phyloP scores from a whole-genome alignment of 37 sponge, comb jelly and placozoan genomes.

The Cladorhizidae sp. region DNA sequence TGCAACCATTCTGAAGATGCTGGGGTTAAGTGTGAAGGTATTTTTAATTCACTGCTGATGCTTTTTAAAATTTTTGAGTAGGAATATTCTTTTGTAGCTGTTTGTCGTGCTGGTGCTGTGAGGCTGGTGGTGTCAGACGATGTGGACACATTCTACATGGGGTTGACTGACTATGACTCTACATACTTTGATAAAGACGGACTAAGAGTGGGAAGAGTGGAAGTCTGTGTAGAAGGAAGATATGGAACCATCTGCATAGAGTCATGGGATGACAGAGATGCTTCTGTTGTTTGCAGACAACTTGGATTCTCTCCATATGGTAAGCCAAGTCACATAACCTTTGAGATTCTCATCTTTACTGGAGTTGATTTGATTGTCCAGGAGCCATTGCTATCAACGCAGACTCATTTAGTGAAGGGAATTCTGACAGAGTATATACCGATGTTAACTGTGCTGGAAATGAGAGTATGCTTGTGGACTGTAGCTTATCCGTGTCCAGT shows the following conservation, averaged over 20 bases:
- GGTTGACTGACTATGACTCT: constrained; percentile 12
- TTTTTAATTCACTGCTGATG: background rate
- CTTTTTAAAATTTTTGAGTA: background rate
- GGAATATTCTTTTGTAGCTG: constrained; percentile 15
- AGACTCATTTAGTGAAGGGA: constrained; percentile 18
- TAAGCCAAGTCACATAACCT: background rate
- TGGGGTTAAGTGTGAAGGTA: constrained; percentile 38
- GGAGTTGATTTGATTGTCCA: background rate
- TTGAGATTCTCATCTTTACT: too few relatives aligned
- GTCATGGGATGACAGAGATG: constrained; percentile 40
- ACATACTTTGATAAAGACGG: constrained; percentile 35
- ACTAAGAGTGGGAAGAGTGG: constrained; percentile 42
- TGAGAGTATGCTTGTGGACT: constrained; percentile 22
- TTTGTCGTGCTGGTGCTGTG: constrained; percentile 17
- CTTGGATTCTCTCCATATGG: constrained; percentile 48
- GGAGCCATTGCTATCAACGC: constrained; percentile 21
- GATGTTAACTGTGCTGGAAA: constrained; percentile 34
- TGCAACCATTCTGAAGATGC: constrained; percentile 43
- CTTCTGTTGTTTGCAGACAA: constrained; percentile 50
- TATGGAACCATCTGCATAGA: constrained; percentile 47
- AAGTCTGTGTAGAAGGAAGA: constrained; percentile 39
- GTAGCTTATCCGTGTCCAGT: background rate
- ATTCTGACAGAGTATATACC: background rate
- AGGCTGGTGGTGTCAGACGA: constrained; percentile 22
- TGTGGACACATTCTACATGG: constrained; percentile 9